Evolutionary conservation across 1,140 invertebrate species (phyloP), one percentile per base, ranked within the genome.

Genomic region (Rhopalosiphum maidis): DNA sequence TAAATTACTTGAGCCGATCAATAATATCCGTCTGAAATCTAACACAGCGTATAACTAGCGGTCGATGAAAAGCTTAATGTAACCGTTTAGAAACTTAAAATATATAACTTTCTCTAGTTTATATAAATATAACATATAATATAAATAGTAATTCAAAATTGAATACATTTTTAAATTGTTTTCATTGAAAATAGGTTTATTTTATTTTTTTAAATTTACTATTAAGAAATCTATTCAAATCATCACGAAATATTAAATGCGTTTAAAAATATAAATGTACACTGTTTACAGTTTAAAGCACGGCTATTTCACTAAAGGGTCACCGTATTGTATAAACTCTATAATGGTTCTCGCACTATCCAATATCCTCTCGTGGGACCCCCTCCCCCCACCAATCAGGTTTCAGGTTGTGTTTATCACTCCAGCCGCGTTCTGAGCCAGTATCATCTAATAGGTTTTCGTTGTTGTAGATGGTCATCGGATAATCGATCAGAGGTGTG

Each of bases 391-490:
- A 30, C 55, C 55, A 77, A n/a, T 77, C 30, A n/a, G n/a, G 30
- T 68, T n/a, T 77, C 30, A n/a, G n/a, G 30, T 68, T n/a, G 3
- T n/a, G 60, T 77, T n/a, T 18, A n/a, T 77, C 60, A 77, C 4
- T 15, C n/a, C 30, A 0, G 3, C 11, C 18, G 1, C n/a, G 86
- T 88, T 35, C 46, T 46, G 51, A 88, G 54, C 51, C 30, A 82
- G 48, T 51, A 51, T 51, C 21, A 37, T 90, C 89, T 43, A 30
- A 60, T 90, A 41, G 25, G 89, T 91, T 91, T 48, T 91, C 11
- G 83, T 22, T 43, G 55, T 46, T 77, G 11, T 30, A 25, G 90
- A 77, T 9, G 68, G 30, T n/a, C 18, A 35, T 91, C n/a, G 43
- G 46, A 35, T 30, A 77, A 35, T 77, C 60, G 46, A 46, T 35